A percentile compares a stretch with the other conserved stretches of the same genome.
Evolutionary conservation across 2,113 vertebrate species (phyloP).

Genomic region (Gadus chalcogrammus): DNA sequence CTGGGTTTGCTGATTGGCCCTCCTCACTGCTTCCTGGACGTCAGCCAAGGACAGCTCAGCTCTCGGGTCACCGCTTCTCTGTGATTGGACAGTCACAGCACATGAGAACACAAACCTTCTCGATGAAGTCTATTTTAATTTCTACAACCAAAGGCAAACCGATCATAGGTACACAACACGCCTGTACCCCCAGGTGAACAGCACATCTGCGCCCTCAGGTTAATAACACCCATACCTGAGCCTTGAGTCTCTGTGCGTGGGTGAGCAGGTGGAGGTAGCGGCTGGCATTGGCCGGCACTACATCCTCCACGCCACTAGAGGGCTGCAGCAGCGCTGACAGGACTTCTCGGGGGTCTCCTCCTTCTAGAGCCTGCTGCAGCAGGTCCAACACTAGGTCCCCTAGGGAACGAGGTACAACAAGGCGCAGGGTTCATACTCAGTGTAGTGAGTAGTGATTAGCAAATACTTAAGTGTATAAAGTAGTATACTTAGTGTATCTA

Average conservation of each 20-base stretch:
- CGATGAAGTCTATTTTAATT: not conserved
- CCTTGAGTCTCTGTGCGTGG: conserved; percentile 66
- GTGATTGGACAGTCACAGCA: conserved; percentile 10
- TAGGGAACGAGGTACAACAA: conserved; percentile 31
- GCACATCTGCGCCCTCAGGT: not conserved
- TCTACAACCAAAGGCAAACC: no score
- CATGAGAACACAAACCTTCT: not conserved
- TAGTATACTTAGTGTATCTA: not conserved
- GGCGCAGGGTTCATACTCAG: not conserved
- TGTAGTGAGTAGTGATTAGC: not conserved
- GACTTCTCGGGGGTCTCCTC: conserved; percentile 67
- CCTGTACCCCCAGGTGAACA: not conserved
- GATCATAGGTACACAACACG: not conserved
- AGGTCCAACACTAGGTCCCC: conserved; percentile 71
- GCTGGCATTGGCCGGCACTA: conserved; percentile 45
- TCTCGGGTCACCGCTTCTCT: conserved; percentile 72
- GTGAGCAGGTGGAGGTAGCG: conserved; percentile 78
- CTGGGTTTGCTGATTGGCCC: conserved; percentile 80
- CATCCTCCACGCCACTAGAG: conserved; percentile 56
- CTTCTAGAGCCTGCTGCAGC: conserved; percentile 80
- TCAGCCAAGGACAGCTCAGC: conserved; percentile 86
- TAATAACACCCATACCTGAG: conserved; percentile 69
- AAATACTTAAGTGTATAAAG: not conserved
- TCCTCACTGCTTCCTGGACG: conserved; percentile 77
- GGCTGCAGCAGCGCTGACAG: conserved; percentile 79